Evolutionary conservation across 2,113 vertebrate genomes (phyloP).

Genomic region (Nettapus auritus): DNA sequence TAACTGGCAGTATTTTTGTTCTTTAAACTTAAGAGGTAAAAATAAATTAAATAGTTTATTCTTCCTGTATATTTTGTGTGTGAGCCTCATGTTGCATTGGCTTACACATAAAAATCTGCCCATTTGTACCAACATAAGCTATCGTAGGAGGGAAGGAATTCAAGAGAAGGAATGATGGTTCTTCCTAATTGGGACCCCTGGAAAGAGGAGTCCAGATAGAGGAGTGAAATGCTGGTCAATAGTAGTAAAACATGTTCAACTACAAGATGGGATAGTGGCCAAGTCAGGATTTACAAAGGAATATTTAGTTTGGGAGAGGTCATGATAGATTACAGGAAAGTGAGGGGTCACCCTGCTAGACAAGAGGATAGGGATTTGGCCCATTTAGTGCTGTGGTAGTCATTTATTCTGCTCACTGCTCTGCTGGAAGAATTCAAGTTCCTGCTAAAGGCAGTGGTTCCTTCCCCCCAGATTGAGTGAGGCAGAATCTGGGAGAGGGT

Average conservation of each 20-base stretch:
- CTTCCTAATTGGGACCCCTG: not conserved
- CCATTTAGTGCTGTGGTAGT: not conserved
- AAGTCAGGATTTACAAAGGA: not conserved
- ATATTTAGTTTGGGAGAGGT: constrained; percentile 10
- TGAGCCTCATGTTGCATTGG: not conserved
- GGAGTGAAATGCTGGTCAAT: not conserved
- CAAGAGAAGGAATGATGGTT: not conserved
- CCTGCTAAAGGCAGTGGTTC: not conserved
- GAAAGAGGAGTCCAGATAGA: not conserved
- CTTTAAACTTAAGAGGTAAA: not conserved
- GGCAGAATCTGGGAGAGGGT: not conserved
- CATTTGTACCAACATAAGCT: not conserved
- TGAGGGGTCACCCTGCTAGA: not conserved
- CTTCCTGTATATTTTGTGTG: not conserved
- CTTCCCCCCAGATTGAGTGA: not conserved
- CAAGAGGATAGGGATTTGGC: not conserved
- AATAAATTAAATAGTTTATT: not conserved
- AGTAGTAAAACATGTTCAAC: not conserved
- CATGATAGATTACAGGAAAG: not conserved
- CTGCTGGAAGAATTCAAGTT: not conserved
- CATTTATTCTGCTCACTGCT: not conserved
- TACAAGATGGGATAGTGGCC: not conserved
- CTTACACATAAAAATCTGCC: not conserved
- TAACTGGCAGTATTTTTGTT: not conserved
- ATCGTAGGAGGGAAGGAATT: not conserved